Conservation (phyloP, 1,140 invertebrate species). For the Formica selysi region DNA sequence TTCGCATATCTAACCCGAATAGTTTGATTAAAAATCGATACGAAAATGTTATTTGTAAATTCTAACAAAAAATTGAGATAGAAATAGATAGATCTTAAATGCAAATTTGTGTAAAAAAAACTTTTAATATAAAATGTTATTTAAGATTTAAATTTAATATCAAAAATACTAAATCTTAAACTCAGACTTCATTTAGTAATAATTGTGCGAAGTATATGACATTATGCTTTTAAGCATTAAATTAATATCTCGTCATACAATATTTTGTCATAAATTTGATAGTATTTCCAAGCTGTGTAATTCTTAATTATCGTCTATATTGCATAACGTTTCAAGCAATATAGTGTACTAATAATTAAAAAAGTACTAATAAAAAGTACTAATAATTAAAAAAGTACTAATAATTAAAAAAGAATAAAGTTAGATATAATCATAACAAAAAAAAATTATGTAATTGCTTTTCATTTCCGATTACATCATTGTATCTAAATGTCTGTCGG, state of each 20-base stretch:
- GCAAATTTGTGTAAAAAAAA: conserved; percentile 5
- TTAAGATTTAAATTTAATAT: background rate
- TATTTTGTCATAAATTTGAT: conserved; percentile 5
- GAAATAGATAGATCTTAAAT: background rate
- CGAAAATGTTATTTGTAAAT: conserved; percentile 16
- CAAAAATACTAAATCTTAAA: conserved; percentile 2
- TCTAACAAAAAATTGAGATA: background rate
- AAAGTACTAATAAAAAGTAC: background rate
- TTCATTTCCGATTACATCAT: background rate
- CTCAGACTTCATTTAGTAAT: background rate
- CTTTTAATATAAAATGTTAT: background rate
- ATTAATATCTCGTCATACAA: background rate
- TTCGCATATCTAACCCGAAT: conserved; percentile 86
- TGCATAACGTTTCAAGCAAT: background rate
- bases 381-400: background rate
- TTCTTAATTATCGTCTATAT: background rate
- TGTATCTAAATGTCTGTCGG: background rate
- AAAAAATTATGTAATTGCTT: background rate
- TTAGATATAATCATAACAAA: background rate
- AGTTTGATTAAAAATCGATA: conserved; percentile 29
- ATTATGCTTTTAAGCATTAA: background rate
- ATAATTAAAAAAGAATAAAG: background rate
- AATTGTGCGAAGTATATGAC: background rate
- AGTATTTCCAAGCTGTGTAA: background rate
- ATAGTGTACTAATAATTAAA: background rate